phyloP scores from a whole-genome alignment of 1,140 invertebrate species.

The Drosophila pseudoananassae region DNA sequence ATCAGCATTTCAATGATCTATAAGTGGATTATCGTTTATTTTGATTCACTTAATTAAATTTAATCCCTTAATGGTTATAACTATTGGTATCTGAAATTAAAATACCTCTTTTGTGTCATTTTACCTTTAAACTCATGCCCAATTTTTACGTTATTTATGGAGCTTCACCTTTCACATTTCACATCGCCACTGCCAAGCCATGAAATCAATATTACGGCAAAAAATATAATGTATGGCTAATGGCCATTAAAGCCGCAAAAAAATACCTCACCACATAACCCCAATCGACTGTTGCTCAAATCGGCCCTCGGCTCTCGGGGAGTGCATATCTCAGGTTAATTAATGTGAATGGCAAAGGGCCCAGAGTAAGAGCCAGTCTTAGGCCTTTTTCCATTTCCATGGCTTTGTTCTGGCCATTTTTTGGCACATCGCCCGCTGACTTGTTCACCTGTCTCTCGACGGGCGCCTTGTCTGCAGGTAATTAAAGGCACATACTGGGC shows the following conservation, averaged over 20 bases:
- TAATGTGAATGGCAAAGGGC: constrained; percentile 50
- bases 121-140: not conserved
- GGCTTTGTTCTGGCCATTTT: constrained; percentile 20
- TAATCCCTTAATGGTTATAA: too few relatives aligned
- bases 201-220: constrained; percentile 54
- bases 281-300: constrained; percentile 39
- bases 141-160: constrained; percentile 6
- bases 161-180: constrained; percentile 62
- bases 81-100: too few relatives aligned
- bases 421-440: constrained; percentile 65
- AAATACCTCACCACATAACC: constrained; percentile 18
- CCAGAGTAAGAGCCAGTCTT: not conserved
- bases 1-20: constrained; percentile 28
- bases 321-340: constrained; percentile 47
- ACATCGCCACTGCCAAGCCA: constrained; percentile 10
- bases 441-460: constrained; percentile 60
- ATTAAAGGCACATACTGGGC: constrained; percentile 63
- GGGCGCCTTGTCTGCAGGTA: constrained; percentile 67
- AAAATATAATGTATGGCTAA: constrained; percentile 4
- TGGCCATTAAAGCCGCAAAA: constrained; percentile 9
- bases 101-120: not conserved
- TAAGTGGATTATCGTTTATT: constrained; percentile 17
- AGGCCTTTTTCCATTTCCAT: not conserved
- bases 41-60: not conserved
- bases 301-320: constrained; percentile 1